These are phyloP conservation scores for Cordilura impudica DNA, from an alignment of 2,888 invertebrate species.

Conservation along the genomic window DNA sequence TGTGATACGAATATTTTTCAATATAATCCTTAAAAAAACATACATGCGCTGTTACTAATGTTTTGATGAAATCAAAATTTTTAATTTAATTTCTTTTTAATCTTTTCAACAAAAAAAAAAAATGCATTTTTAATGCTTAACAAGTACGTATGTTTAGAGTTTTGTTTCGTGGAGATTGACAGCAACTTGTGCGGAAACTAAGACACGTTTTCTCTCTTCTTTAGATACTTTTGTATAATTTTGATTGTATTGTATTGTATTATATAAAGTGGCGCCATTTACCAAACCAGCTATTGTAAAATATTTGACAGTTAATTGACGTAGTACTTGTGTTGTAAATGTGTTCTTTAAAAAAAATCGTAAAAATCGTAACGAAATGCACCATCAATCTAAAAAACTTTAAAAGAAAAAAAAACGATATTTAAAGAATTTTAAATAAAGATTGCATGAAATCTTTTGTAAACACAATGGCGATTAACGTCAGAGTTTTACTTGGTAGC, in stretches of 20 bases:
- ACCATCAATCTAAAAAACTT: constrained; percentile 36
- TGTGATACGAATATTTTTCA: background rate
- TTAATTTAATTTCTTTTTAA: constrained; percentile 25
- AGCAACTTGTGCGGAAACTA: constrained; percentile 65
- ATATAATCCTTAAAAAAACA: constrained; percentile 48
- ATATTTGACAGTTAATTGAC: constrained; percentile 61
- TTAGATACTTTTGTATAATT: background rate
- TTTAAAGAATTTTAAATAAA: constrained; percentile 13
- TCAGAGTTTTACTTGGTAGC: constrained; percentile 9
- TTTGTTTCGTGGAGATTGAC: constrained; percentile 56
- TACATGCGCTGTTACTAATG: background rate
- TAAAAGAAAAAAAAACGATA: background rate
- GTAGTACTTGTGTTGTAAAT: constrained; percentile 56
- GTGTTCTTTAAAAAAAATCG: constrained; percentile 7
- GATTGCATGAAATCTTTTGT: constrained; percentile 28
- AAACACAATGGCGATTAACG: constrained; percentile 5
- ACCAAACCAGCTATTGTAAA: constrained; percentile 54
- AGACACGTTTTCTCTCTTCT: constrained; percentile 61
- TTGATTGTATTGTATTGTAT: constrained; percentile 11
- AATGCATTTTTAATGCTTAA: constrained; percentile 56
- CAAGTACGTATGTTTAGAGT: constrained; percentile 26
- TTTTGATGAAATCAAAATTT: constrained; percentile 35
- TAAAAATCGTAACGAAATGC: constrained; percentile 14
- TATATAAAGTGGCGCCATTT: constrained; percentile 53
- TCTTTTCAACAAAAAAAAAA: constrained; percentile 41